Percentiles rank a stretch among this genome's conserved stretches.
Conservation (phyloP, 2,113 vertebrate species). For the Caranx ignobilis region DNA sequence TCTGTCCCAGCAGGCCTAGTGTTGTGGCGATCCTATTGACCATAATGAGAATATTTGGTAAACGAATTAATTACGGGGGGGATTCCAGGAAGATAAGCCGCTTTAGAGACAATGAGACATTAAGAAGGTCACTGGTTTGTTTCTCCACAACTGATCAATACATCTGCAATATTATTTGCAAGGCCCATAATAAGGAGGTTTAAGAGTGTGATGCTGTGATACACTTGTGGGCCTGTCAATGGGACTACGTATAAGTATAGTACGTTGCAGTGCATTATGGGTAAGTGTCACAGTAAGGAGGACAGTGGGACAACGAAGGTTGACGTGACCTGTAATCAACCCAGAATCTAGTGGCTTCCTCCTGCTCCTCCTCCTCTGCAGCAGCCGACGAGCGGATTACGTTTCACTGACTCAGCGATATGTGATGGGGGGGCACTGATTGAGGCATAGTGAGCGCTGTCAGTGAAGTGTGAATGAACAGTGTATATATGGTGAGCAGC, state of each 20-base stretch:
- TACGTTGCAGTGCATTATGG: background rate
- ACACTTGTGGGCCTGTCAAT: background rate
- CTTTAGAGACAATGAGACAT: background rate
- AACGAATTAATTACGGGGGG: background rate
- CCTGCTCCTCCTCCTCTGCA: background rate
- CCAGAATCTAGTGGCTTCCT: slow-evolving; percentile 37
- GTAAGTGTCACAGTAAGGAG: background rate
- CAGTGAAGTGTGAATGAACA: slow-evolving; percentile 53
- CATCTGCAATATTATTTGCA: background rate
- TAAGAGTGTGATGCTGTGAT: no score
- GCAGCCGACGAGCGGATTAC: slow-evolving; percentile 45
- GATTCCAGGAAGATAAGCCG: background rate
- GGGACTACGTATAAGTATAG: background rate
- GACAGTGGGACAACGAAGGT: slow-evolving; percentile 28
- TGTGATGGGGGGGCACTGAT: background rate
- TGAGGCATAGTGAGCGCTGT: slow-evolving; percentile 30
- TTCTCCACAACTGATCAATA: background rate
- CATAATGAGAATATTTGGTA: background rate
- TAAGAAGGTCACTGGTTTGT: background rate
- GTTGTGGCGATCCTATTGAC: no score
- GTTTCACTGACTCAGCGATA: slow-evolving; percentile 65
- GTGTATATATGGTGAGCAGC: slow-evolving; percentile 18
- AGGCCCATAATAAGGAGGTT: no score
- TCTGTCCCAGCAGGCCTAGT: no score
- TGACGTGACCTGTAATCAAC: slow-evolving; percentile 46